Conservation (phyloP, 1,140 invertebrate genomes). For the Steinernema khuongi region DNA sequence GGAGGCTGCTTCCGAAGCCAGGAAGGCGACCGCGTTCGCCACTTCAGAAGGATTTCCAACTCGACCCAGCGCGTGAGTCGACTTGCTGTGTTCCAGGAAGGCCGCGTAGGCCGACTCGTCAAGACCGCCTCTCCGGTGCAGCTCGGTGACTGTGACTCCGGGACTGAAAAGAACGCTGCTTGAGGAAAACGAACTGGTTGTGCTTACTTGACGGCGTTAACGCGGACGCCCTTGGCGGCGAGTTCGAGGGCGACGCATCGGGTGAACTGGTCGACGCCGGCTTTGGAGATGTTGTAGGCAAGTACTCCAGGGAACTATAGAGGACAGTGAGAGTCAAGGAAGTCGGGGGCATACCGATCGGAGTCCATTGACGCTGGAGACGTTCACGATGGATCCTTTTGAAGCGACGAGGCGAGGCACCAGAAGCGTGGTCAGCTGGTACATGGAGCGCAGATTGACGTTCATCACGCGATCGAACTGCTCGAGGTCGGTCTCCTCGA, state of each 20-base stretch:
- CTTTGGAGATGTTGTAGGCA: slow-evolving; percentile 80
- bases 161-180: slow-evolving; percentile 63
- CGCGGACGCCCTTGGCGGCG: slow-evolving; percentile 67
- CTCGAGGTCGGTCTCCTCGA: slow-evolving; percentile 75
- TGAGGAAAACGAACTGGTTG: not conserved
- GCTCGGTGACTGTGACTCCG: slow-evolving; percentile 71
- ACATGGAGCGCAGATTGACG: slow-evolving; percentile 75
- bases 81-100: slow-evolving; percentile 71
- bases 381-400: slow-evolving; percentile 80
- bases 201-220: slow-evolving; percentile 43
- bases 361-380: slow-evolving; percentile 80
- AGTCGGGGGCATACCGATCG: slow-evolving; percentile 65
- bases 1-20: slow-evolving; percentile 73
- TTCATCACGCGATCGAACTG: slow-evolving; percentile 79
- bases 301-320: slow-evolving; percentile 62
- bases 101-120: slow-evolving; percentile 67
- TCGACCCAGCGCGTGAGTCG: slow-evolving; percentile 75
- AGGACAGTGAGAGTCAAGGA: not conserved
- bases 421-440: slow-evolving; percentile 75
- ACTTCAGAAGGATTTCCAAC: slow-evolving; percentile 72
- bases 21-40: slow-evolving; percentile 74
- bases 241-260: slow-evolving; percentile 73
- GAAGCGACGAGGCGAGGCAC: slow-evolving; percentile 75
- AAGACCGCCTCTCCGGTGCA: slow-evolving; percentile 72
- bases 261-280: slow-evolving; percentile 82